Base-by-base conservation (phyloP, 2,888 invertebrate genomes). In the Agrilus mali region DNA sequence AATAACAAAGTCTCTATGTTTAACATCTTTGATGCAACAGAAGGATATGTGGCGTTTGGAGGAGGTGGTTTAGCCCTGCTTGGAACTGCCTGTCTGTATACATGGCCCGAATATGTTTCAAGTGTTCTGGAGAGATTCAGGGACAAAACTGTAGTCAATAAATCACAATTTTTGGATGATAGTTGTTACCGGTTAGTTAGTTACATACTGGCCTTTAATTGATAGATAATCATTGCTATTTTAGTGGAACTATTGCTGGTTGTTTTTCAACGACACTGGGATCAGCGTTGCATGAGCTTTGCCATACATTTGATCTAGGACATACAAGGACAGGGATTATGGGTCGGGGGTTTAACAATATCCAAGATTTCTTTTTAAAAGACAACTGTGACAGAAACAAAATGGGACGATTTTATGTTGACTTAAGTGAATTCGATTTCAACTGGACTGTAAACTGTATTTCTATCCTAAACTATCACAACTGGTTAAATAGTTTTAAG, bases 221-320 rank as follows among this genome's bases (percentile, higher is more conserved):
- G 4, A 13, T 4, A 43, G 10, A 10, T 10, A 4, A 27, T 27
- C 10, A 27, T 10, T 27, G 5, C 3, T 31, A 35, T 55, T 61
- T 27, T 53, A 74, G 92, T 47, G 82, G 87, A 33, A 90, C 87
- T 1, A 75, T 81, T 55, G 89, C 88, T 47, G 88, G 86, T 31
- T 90, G 92, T 61, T 88, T 85, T 66, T 84, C 92, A 13, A 90
- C 93, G 6, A 90, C 90, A 14, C 68, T 96, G 34, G 95, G 95
- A 13, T 85, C 92, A 13, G 84, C 88, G 7, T 80, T 92, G 34
- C 96, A 96, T 64, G 96, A 96, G 71, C 72, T 96, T 38, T 89
- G 89, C 13, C 96, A 96, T 63, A 88, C 88, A 1, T 92, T 96
- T 64, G 92, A 94, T 67, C 74, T 96, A 44, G 94, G 92, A 0